phyloP scores from a whole-genome alignment of 2,113 vertebrate species.

The Dipodomys ordii region DNA sequence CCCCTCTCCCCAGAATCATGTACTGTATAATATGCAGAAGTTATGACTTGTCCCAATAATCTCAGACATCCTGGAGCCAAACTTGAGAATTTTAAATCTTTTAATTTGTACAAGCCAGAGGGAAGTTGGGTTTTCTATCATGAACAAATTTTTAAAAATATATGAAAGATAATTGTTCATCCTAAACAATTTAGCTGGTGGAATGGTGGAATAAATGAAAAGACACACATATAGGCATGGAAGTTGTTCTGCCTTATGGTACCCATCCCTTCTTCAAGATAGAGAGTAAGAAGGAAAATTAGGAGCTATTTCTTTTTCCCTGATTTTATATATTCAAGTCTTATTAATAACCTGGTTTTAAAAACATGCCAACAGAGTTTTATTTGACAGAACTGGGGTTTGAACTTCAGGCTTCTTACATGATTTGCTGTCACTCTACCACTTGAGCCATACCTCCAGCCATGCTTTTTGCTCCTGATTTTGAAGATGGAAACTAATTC shows the following conservation, averaged over 20 bases:
- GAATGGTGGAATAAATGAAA: background rate
- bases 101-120: background rate
- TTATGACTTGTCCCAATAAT: background rate
- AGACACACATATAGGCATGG: background rate
- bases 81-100: background rate
- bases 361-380: background rate
- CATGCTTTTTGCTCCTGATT: no score
- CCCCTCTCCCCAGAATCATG: no score
- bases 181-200: background rate
- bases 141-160: background rate
- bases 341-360: background rate
- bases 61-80: background rate
- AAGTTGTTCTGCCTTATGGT: background rate
- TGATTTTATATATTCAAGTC: constrained; percentile 3
- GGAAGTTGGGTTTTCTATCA: background rate
- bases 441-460: no score
- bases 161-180: background rate
- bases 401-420: no score
- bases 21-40: background rate
- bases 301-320: background rate
- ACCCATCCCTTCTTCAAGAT: background rate
- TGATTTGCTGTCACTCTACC: no score
- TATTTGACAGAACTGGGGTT: no score
- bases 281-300: background rate
- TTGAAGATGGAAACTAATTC: no score